phyloP scores from a whole-genome alignment of 2,113 vertebrate species.

The Hippotragus niger region DNA sequence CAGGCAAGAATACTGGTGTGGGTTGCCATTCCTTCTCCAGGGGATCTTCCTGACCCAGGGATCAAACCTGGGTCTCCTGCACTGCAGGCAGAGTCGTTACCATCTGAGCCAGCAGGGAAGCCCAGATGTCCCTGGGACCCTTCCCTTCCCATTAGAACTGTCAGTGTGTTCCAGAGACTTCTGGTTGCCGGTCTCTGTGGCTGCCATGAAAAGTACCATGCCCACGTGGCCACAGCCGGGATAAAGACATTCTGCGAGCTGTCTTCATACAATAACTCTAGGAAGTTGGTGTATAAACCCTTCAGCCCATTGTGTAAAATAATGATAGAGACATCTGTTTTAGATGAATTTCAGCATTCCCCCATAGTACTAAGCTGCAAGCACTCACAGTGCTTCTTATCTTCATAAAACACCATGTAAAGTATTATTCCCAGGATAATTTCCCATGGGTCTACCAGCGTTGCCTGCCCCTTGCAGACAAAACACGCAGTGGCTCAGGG shows the following conservation, averaged over 20 bases:
- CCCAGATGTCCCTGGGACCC: rapidly evolving
- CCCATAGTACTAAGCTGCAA: background rate
- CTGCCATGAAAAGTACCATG: background rate
- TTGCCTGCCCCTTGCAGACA: rapidly evolving
- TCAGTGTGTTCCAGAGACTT: background rate
- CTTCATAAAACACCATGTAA: background rate
- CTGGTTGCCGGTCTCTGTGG: rapidly evolving
- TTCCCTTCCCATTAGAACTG: rapidly evolving
- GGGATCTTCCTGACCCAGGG: background rate
- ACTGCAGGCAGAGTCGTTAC: rapidly evolving
- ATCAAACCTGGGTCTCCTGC: background rate
- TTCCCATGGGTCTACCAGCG: rapidly evolving
- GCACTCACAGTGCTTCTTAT: rapidly evolving
- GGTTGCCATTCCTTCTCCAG: background rate
- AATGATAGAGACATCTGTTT: background rate
- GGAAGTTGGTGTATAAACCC: background rate
- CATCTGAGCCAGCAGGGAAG: background rate
- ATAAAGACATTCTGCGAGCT: rapidly evolving
- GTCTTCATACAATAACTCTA: too few relatives aligned
- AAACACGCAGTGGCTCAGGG: rapidly evolving
- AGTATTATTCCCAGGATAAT: rapidly evolving
- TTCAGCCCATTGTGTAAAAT: background rate
- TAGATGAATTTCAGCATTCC: background rate
- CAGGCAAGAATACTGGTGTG: background rate
- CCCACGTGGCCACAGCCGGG: rapidly evolving